Conservation (phyloP, 2,888 invertebrate genomes). For the Pristionchus japonicus region DNA sequence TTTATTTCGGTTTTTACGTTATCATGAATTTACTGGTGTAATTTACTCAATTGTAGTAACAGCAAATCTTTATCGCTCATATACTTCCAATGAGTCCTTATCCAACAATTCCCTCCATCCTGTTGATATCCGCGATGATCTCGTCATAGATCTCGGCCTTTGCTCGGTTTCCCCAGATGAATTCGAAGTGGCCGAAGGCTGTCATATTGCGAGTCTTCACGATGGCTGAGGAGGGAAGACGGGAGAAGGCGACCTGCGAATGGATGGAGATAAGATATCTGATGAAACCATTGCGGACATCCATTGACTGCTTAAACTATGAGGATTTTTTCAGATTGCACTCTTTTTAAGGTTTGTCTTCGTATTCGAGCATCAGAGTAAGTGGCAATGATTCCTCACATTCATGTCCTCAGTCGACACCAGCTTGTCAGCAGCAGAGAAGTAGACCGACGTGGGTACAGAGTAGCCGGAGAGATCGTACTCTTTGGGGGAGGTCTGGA, state of each 20-base stretch:
- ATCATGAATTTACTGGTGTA: no score
- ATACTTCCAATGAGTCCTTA: no score
- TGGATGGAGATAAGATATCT: neutral
- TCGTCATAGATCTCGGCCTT: neutral
- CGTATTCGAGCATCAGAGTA: no score
- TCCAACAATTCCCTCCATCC: neutral
- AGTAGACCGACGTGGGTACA: conserved; percentile 12
- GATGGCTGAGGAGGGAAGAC: neutral
- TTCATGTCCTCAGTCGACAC: neutral
- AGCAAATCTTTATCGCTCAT: no score
- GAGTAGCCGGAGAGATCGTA: neutral
- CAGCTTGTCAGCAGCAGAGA: neutral
- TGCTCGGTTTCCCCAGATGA: neutral
- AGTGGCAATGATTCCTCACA: no score
- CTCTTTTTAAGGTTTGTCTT: no score
- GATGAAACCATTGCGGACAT: no score
- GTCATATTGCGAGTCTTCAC: neutral
- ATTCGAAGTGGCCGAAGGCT: neutral
- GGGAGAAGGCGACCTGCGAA: neutral
- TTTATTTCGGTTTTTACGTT: no score
- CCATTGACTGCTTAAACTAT: no score
- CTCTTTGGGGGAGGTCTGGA: neutral
- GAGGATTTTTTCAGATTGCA: no score
- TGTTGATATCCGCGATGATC: neutral
- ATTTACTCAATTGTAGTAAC: no score